Conservation (phyloP, 1,140 invertebrate species). For the Heliconius congener region DNA sequence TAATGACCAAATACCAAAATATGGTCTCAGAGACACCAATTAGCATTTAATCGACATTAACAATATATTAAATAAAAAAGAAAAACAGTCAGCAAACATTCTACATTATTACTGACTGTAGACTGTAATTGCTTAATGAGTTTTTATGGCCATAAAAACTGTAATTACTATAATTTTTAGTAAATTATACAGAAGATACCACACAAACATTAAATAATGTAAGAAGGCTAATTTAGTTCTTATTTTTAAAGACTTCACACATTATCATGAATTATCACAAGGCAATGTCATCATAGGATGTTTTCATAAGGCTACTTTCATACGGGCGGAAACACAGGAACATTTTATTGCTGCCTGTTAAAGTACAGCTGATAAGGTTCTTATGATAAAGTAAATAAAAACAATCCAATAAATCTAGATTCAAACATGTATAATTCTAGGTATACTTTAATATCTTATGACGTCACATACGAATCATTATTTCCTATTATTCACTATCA, state of each 20-base stretch:
- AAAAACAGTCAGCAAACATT: no score
- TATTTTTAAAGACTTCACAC: neutral
- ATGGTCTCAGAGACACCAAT: neutral
- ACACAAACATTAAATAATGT: neutral
- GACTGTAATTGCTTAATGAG: no score
- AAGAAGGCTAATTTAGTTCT: neutral
- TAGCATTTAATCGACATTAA: neutral
- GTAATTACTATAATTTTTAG: no score
- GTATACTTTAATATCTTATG: neutral
- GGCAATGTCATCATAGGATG: neutral
- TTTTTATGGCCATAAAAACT: no score
- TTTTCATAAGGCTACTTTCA: neutral
- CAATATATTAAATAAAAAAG: no score
- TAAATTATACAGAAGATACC: neutral
- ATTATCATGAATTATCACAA: neutral
- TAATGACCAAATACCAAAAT: no score
- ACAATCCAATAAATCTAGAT: neutral
- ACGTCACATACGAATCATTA: neutral
- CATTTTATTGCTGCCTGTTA: neutral
- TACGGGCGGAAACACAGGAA: neutral
- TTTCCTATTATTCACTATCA: conserved; percentile 1
- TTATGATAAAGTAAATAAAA: neutral
- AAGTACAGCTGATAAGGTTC: neutral
- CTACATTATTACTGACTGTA: no score
- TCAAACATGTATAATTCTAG: neutral